Base-by-base conservation (phyloP, 2,888 invertebrate genomes). In the Pyrrhia umbra region DNA sequence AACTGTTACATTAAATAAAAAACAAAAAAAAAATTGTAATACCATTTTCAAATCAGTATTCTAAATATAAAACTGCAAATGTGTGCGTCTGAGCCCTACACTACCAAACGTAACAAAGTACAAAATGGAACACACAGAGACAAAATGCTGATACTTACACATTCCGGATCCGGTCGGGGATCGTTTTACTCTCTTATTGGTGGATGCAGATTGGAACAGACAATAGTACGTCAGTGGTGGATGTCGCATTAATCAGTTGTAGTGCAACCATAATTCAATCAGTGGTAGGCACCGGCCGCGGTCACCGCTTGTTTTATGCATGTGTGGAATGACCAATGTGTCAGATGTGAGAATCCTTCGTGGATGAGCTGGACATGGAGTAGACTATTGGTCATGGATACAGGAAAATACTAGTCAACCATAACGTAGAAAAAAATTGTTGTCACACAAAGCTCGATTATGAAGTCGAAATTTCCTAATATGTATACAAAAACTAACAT, bases 181-280 rank as follows among this genome's bases (percentile, higher is more conserved):
- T 79, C 71, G 77, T 80, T 80, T 80, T 88, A 84, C 83, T 87
- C 85, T 87, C 85, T 86, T 91, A 87, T 90, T 90, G 85, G 84
- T 79, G 84, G 90, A 93, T 94, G 95, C 93, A 93, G 93, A 94
- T 93, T 85, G 85, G 83, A 82, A 80, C 89, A 90, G 90, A 94
- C 94, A 95, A 95, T 94, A 91, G 93, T 91, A 88, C 92, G 92
- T 94, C 94, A 92, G 89, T 80, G 85, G 86, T 87, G 85, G 90
- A 90, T 90, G 92, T 91, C 94, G 93, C 95, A 95, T 95, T 95
- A 94, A 95, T 95, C 95, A 93, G 94, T 81, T 86, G 88, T 90
- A 90, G 91, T 90, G 88, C 89, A 88, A 89, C 94, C 95, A 94
- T 95, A 94, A 93, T 92, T 95, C 95, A 94, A 93, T 93, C 94